Evolutionary conservation across 2,113 vertebrate species (phyloP).

Genomic region (Ciconia maguari): DNA sequence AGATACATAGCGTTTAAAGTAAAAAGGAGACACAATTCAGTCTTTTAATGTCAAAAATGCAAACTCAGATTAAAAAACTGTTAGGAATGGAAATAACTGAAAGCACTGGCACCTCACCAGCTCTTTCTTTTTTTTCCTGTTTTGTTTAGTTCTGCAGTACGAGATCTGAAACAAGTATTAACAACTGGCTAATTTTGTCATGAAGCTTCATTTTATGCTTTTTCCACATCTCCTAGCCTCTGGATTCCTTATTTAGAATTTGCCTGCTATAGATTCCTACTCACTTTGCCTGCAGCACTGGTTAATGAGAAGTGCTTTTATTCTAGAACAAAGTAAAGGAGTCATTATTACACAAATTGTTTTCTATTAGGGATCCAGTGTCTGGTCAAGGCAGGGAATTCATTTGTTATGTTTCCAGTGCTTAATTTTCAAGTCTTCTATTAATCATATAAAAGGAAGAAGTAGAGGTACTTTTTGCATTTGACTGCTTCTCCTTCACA

Average conservation of each 20-base stretch:
- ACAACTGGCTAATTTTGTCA: not conserved
- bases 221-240: not conserved
- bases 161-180: not conserved
- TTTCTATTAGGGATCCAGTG: not conserved
- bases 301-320: not conserved
- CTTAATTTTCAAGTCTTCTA: not conserved
- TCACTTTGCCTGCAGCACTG: not conserved
- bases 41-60: not conserved
- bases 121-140: rapidly evolving
- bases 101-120: not conserved
- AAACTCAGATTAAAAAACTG: not conserved
- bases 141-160: not conserved
- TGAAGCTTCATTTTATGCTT: not conserved
- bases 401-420: not conserved
- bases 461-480: not conserved
- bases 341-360: not conserved
- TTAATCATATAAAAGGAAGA: not conserved
- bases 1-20: not conserved
- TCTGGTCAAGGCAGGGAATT: not conserved
- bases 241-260: not conserved
- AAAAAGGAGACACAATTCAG: not conserved
- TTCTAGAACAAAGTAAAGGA: not conserved
- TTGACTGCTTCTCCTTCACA: not conserved
- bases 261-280: not conserved
- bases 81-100: not conserved